A percentile compares a stretch with the other conserved stretches of the same genome.
These are phyloP conservation scores for Papilio polytes DNA, from an alignment of 1,140 invertebrate genomes.

Conservation along the genomic window DNA sequence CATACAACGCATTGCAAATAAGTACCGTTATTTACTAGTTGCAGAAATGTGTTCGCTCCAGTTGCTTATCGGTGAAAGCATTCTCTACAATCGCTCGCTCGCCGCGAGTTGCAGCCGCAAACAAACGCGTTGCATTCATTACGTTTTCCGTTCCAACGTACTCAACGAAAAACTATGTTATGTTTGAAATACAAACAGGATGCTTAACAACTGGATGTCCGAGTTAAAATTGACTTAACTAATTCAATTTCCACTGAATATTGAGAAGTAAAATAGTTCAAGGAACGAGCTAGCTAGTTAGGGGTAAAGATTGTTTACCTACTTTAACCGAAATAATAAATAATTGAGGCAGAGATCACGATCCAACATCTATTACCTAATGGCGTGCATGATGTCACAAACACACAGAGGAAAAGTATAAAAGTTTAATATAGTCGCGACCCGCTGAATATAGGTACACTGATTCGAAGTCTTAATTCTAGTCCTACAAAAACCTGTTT, in stretches of 20 bases:
- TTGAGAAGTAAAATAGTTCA: neutral
- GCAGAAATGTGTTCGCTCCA: slow-evolving; percentile 33
- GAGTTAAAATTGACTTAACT: neutral
- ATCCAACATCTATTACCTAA: too few relatives aligned
- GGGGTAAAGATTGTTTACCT: too few relatives aligned
- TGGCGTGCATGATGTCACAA: neutral
- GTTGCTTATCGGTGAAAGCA: slow-evolving; percentile 36
- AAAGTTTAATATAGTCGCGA: neutral
- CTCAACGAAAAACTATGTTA: slow-evolving; percentile 1
- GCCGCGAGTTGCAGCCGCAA: neutral
- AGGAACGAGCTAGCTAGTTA: neutral
- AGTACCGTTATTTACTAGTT: neutral
- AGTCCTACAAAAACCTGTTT: neutral
- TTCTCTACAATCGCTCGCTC: slow-evolving; percentile 10
- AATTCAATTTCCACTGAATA: neutral
- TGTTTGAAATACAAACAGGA: neutral
- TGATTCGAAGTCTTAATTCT: too few relatives aligned
- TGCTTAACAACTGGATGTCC: neutral
- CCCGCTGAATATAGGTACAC: too few relatives aligned
- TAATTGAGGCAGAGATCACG: too few relatives aligned
- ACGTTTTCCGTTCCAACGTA: slow-evolving; percentile 4
- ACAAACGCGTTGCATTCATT: slow-evolving; percentile 8
- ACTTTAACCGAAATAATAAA: too few relatives aligned
- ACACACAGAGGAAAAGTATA: neutral
- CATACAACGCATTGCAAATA: neutral